Evolutionary conservation across 1,140 invertebrate species (phyloP).

Genomic region (Scaptomyza pallida): DNA sequence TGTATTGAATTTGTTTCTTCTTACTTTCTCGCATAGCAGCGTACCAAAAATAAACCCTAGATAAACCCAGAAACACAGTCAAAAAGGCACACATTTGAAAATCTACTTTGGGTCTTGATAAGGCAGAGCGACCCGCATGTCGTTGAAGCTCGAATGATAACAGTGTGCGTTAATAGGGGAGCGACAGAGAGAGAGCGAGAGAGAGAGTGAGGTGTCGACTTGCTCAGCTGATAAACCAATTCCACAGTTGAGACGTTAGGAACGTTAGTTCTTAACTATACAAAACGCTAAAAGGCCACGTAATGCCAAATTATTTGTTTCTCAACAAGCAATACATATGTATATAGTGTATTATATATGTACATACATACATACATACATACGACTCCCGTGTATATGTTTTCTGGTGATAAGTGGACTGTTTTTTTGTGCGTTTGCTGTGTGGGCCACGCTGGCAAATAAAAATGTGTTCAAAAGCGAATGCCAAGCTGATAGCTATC

Average conservation of each 20-base stretch:
- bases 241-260: slow-evolving; percentile 16
- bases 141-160: slow-evolving; percentile 45
- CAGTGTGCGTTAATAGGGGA: background rate
- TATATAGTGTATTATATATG: background rate
- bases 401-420: slow-evolving; percentile 40
- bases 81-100: slow-evolving; percentile 27
- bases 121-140: slow-evolving; percentile 51
- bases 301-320: slow-evolving; percentile 41
- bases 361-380: background rate
- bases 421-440: slow-evolving; percentile 1
- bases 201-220: slow-evolving; percentile 7
- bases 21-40: slow-evolving; percentile 1
- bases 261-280: slow-evolving; percentile 22
- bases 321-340: background rate
- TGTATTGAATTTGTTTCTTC: background rate
- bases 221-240: slow-evolving; percentile 46
- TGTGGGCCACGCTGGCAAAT: slow-evolving; percentile 39
- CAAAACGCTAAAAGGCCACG: slow-evolving; percentile 41
- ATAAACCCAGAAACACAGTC: slow-evolving; percentile 34
- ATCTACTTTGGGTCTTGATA: slow-evolving; percentile 40
- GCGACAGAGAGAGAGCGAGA: background rate
- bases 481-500: slow-evolving; percentile 44
- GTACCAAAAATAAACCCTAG: slow-evolving; percentile 40
- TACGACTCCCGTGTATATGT: slow-evolving; percentile 3
- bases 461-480: slow-evolving; percentile 25